Evolutionary conservation across 2,888 invertebrate species (phyloP), one percentile per base, ranked within the genome.

Genomic region (Dendrolimus houi): DNA sequence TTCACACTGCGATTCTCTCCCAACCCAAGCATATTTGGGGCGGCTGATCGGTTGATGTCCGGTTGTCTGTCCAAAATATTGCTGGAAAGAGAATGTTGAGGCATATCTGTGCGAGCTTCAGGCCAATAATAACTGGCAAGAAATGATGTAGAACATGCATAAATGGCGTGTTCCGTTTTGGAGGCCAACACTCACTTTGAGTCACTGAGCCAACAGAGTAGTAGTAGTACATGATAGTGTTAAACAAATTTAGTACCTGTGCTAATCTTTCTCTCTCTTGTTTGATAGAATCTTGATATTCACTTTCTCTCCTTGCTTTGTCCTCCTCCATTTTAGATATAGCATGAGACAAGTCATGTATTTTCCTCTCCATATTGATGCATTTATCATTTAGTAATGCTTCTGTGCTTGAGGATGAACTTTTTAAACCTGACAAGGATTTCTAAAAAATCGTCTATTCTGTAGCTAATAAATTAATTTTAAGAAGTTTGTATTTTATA

Each of bases 291-390:
- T 90, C 88, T 62, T 84, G 85, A 60, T 72, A 81, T 52, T 90
- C 90, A 10, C 66, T 66, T 63, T 90, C 88, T 64, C 68, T 69
- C 60, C 76, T 77, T 3, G 73, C 62, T 63, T 81, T 88, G 17
- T 91, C 87, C 55, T 90, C 88, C 67, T 91, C 87, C 75, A 87
- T 75, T 72, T 81, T 86, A 3, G 80, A 65, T 12, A 91, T 59
- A 12, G 77, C 69, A 56, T 77, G 75, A 41, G 79, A 79, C 56
- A 88, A 66, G 52, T 91, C 91, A 63, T 83, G 77, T 41, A 90
- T 68, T 65, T 85, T 89, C 52, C 78, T 72, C 61, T 91, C 88
- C 66, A 89, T 72, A 62, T 81, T 84, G 2, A 77, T 68, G 64
- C 82, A 82, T 64, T 87, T 89, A 52, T 90, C 91, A 66, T 77